Evolutionary conservation across 2,113 vertebrate genomes (phyloP).

Genomic region (Phyllostomus discolor): DNA sequence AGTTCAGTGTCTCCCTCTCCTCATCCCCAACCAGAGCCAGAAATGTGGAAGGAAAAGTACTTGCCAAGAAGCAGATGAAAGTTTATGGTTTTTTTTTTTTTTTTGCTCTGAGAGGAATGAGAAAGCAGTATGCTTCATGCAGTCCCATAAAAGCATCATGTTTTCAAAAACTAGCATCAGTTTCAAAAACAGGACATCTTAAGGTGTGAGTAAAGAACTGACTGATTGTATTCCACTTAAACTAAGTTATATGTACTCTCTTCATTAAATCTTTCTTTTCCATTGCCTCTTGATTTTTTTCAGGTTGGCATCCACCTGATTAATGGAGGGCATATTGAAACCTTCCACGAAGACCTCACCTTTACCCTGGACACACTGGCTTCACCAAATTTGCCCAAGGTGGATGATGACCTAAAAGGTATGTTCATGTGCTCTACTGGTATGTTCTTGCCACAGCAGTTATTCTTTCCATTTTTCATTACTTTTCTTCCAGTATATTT

Average conservation of each 20-base stretch:
- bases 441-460: background rate
- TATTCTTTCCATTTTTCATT: background rate
- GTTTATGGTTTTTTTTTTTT: background rate
- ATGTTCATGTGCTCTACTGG: background rate
- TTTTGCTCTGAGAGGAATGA: background rate
- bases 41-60: background rate
- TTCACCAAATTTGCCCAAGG: slow-evolving; percentile 48
- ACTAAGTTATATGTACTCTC: background rate
- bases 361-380: slow-evolving; percentile 72
- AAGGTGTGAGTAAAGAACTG: background rate
- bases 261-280: background rate
- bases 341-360: slow-evolving; percentile 70
- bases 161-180: background rate
- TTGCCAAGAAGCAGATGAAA: background rate
- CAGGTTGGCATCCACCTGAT: slow-evolving; percentile 82
- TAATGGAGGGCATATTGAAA: slow-evolving; percentile 82
- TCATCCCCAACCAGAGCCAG: slow-evolving; percentile 1
- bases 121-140: background rate
- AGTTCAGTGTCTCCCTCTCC: background rate
- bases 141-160: background rate
- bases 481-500: background rate
- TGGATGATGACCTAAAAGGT: slow-evolving; percentile 77
- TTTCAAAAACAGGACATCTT: slow-evolving; percentile 1
- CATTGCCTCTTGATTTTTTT: slow-evolving; percentile 39
- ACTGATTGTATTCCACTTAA: background rate